Evolutionary conservation across 2,888 invertebrate genomes (phyloP).

Genomic region (Neuroscelio doddi): DNA sequence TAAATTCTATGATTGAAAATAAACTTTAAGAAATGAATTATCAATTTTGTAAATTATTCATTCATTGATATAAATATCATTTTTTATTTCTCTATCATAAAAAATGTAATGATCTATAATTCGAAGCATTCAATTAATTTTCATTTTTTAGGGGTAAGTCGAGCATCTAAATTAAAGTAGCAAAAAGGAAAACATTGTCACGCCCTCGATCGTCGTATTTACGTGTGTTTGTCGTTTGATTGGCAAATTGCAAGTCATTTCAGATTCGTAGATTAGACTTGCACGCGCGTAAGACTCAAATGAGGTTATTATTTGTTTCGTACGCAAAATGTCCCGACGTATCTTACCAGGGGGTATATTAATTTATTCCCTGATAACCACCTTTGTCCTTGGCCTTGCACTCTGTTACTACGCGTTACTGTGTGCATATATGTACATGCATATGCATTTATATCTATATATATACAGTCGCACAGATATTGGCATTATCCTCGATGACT

Average conservation of each 20-base stretch:
- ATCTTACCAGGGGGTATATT: slow-evolving; percentile 13
- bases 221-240: slow-evolving; percentile 13
- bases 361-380: slow-evolving; percentile 13
- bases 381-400: slow-evolving; percentile 16
- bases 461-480: too few relatives aligned
- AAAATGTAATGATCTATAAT: too few relatives aligned
- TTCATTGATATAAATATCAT: too few relatives aligned
- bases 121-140: too few relatives aligned
- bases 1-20: too few relatives aligned
- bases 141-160: too few relatives aligned
- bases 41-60: too few relatives aligned
- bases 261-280: slow-evolving; percentile 7
- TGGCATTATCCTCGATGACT: slow-evolving; percentile 13
- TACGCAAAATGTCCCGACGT: slow-evolving; percentile 20
- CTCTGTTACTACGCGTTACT: neutral
- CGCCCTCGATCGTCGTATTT: slow-evolving; percentile 3
- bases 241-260: slow-evolving; percentile 21
- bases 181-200: too few relatives aligned
- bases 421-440: slow-evolving; percentile 1
- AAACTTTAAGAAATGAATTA: too few relatives aligned
- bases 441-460: too few relatives aligned
- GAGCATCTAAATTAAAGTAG: too few relatives aligned
- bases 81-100: too few relatives aligned
- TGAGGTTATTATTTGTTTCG: slow-evolving; percentile 16
- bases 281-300: slow-evolving; percentile 9